Base-by-base conservation (phyloP, 2,888 invertebrate genomes). In the Catocala nupta region DNA sequence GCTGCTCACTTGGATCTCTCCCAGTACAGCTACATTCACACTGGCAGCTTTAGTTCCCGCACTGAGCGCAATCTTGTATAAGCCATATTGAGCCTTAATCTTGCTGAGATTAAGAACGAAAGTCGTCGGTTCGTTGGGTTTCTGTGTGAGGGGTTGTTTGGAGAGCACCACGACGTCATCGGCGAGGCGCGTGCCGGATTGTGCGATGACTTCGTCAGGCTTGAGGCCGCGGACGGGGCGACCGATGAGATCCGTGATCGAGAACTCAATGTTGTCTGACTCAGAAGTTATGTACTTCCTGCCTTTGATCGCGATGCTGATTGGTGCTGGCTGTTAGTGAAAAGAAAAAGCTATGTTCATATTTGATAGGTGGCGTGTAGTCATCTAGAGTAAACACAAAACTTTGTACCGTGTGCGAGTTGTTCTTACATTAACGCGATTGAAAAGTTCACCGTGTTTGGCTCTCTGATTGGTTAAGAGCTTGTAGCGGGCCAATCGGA, bases 221-320 rank as follows among this genome's bases (percentile, higher is more conserved):
- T 95, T 95, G 54, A 95, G 95, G 62, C 96, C 92, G 0, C 95
- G 91, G 11, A 98, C 85, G 0, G 97, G 95, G 56, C 96, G 95
- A 0, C 98, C 98, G 6, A 98, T 88, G 50, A 98, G 90, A 89
- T 98, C 96, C 0, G 96, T 96, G 56, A 98, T 95, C 63, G 96
- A 95, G 48, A 98, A 95, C 49, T 95, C 95, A 0, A 98, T 95
- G 5, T 95, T 93, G n/a, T 97, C 97, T 6, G 96, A 95, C 9
- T 97, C 96, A 0, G 96, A 90, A 4, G 97, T 96, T 47, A 99
- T 95, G 84, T 97, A 96, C 52, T 97, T 96, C 81, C 96, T 96
- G 75, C 98, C 97, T 72, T 96, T 96, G 69, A 98, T 94, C 3
- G 97, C 95, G 62, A 99, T 96, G 82, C 97, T 97, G 67, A 98